Conservation (phyloP, 2,888 invertebrate species). For the Drosophila lutescens region DNA sequence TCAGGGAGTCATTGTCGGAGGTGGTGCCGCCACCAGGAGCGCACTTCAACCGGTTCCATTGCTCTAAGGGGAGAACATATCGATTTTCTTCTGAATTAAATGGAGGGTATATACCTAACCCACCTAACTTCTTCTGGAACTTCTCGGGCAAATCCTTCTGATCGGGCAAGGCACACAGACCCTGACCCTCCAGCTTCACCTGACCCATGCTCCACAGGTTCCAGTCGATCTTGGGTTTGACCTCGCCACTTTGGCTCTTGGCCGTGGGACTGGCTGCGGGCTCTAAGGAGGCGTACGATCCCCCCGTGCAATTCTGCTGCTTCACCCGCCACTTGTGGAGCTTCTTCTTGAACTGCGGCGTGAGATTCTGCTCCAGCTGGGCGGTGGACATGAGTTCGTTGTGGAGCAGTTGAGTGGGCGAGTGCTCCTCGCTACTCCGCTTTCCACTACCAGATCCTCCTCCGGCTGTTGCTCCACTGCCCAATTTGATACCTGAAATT, state of each 20-base stretch:
- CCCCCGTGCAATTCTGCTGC: slow-evolving; percentile 60
- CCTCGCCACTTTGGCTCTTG: slow-evolving; percentile 77
- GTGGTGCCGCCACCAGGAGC: slow-evolving; percentile 85
- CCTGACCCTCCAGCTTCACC: slow-evolving; percentile 83
- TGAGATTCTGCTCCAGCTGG: slow-evolving; percentile 88
- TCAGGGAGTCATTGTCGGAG: slow-evolving; percentile 82
- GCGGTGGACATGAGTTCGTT: slow-evolving; percentile 80
- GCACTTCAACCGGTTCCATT: slow-evolving; percentile 92
- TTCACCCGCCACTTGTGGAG: slow-evolving; percentile 93
- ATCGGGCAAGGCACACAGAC: slow-evolving; percentile 85
- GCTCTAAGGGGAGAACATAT: slow-evolving; percentile 85
- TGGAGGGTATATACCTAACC: slow-evolving; percentile 19
- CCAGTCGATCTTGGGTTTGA: slow-evolving; percentile 86
- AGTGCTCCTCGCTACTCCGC: slow-evolving; percentile 77
- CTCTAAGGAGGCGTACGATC: slow-evolving; percentile 68
- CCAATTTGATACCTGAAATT: slow-evolving; percentile 49
- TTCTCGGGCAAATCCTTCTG: slow-evolving; percentile 91
- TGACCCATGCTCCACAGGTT: slow-evolving; percentile 87
- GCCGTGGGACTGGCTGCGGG: slow-evolving; percentile 67
- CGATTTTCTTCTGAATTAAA: neutral
- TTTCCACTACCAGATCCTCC: slow-evolving; percentile 51
- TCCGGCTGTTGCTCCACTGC: slow-evolving; percentile 38
- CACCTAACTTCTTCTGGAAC: slow-evolving; percentile 91
- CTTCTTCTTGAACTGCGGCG: slow-evolving; percentile 92
- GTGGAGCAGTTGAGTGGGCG: slow-evolving; percentile 73